phyloP scores from a whole-genome alignment of 2,797 vertebrate species.

The Nannoperca australis region DNA sequence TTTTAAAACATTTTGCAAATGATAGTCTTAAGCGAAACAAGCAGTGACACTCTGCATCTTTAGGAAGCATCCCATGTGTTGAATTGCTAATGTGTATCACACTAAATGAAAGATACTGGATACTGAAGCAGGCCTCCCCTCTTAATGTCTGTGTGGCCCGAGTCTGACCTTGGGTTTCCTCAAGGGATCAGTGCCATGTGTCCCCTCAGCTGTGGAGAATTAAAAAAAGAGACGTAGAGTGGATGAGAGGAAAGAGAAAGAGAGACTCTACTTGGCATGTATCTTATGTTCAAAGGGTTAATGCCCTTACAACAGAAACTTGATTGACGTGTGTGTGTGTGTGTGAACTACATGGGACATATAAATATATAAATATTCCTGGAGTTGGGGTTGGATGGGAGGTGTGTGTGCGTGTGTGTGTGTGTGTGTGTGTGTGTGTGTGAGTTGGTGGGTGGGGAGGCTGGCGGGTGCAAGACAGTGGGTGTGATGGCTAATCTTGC shows the following conservation, averaged over 20 bases:
- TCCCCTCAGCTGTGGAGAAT: slow-evolving; percentile 84
- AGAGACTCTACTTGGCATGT: slow-evolving; percentile 47
- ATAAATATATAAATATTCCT: slow-evolving; percentile 54
- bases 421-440: slow-evolving; percentile 23
- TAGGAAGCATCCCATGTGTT: slow-evolving; percentile 39
- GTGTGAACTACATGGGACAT: slow-evolving; percentile 21
- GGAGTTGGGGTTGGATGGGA: slow-evolving; percentile 30
- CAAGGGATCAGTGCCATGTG: slow-evolving; percentile 80
- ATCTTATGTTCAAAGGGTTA: slow-evolving; percentile 67
- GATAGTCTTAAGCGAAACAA: neutral
- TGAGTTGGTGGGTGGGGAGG: neutral
- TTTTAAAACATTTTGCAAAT: neutral
- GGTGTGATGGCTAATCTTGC: slow-evolving; percentile 74
- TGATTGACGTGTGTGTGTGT: slow-evolving; percentile 73
- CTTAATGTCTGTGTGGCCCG: slow-evolving; percentile 61
- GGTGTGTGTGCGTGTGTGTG: slow-evolving; percentile 23
- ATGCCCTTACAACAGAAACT: slow-evolving; percentile 51
- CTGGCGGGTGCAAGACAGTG: too few species aligned
- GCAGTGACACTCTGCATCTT: slow-evolving; percentile 6
- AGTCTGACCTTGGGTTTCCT: slow-evolving; percentile 81
- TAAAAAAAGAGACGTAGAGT: slow-evolving; percentile 59
- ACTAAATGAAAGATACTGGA: slow-evolving; percentile 70
- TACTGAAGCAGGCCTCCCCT: slow-evolving; percentile 48
- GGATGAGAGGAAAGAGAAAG: slow-evolving; percentile 36
- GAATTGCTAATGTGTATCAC: slow-evolving; percentile 46